Base-by-base conservation (phyloP, 2,888 invertebrate species). In the Parnassius glacialis region DNA sequence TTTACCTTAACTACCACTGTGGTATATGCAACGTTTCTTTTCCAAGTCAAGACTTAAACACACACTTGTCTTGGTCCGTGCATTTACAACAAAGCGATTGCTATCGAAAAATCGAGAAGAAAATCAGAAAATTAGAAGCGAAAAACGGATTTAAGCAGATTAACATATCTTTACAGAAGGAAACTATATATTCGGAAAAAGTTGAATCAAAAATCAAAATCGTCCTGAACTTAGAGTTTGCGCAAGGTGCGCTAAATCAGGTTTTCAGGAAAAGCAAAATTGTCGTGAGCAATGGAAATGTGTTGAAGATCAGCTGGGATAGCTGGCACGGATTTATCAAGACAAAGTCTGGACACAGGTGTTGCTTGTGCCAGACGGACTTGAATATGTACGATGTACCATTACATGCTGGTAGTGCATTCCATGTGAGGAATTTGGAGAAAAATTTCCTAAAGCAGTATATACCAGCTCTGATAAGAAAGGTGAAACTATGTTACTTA, bases 1-100 rank as follows among this genome's bases (percentile, higher is more conserved):
- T 73, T n/a, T 71, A 69, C 20, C 61, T 70, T 0, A 67, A 59
- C 20, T 81, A 75, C 60, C 83, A 83, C 43, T 83, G 83, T 57
- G 67, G 69, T 2, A 58, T 73, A 1, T 82, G 83, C 66, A 82
- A 83, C 50, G 70, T 75, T 0, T 41, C 76, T 0, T 65, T 81
- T 34, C 57, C 70, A 0, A 66, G 65, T 16, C 69, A 64, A n/a
- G 65, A 68, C 5, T 42, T 78, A 0, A 64, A 57, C 44, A 55
- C 60, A 0, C 75, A 74, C 13, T 25, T 73, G 1, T 57, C 62
- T 1, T 78, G 75, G 77, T 61, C 64, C 1, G 59, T 65, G 0
- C 74, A 62, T 48, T 10, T 48, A 64, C 64, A 59, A 53, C 3
- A 55, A 52, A 1, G 47, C 11, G 1, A 66, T 55, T 34, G 13